Percentiles rank a stretch among this genome's conserved stretches.
Conservation (phyloP, 2,888 invertebrate species). For the Stenichneumon culpator region DNA sequence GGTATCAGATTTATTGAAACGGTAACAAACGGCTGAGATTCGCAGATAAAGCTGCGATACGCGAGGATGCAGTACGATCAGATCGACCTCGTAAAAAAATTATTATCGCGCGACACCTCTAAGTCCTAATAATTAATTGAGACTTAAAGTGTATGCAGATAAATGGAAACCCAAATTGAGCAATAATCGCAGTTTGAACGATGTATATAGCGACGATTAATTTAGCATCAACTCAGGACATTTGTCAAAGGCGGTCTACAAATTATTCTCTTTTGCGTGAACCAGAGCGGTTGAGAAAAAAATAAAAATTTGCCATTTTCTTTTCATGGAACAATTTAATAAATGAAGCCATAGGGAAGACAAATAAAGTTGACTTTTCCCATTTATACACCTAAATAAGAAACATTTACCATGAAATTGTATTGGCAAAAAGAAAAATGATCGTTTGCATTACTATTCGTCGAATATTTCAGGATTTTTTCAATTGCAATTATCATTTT, state of each 20-base stretch:
- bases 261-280: constrained; percentile 6
- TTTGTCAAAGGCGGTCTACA: not conserved
- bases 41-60: constrained; percentile 31
- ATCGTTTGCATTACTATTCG: not conserved
- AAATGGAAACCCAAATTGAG: not conserved
- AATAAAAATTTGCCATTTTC: too few relatives aligned
- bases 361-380: constrained; percentile 1
- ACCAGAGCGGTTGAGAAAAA: constrained; percentile 6
- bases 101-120: not conserved
- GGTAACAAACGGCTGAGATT: not conserved
- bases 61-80: constrained; percentile 54
- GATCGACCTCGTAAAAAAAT: not conserved
- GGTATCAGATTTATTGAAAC: constrained; percentile 36
- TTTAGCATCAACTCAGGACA: not conserved
- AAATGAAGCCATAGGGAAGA: not conserved
- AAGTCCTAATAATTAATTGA: constrained; percentile 1
- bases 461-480: not conserved
- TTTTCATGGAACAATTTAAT: not conserved
- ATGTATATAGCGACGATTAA: constrained; percentile 3
- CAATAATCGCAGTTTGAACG: constrained; percentile 7
- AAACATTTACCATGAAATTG: not conserved
- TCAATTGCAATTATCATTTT: too few relatives aligned
- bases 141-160: not conserved
- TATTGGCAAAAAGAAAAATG: not conserved
- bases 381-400: not conserved